Evolutionary conservation across 1,140 invertebrate species (phyloP).

Genomic region (Drosophila fuyamai): DNA sequence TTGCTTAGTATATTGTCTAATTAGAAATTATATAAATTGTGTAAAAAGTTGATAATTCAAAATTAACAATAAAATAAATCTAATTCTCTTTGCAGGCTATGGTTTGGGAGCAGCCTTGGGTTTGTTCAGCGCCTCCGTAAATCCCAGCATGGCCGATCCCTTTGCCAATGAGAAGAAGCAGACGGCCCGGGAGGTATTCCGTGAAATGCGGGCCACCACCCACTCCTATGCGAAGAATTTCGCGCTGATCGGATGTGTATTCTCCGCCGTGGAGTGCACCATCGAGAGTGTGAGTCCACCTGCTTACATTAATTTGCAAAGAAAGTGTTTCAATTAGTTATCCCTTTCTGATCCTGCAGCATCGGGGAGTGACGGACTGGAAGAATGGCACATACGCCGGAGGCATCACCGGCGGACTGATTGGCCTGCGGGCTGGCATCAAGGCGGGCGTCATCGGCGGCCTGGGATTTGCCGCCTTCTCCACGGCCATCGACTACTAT

Average conservation of each 20-base stretch:
- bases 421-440: constrained; percentile 97
- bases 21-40: background rate
- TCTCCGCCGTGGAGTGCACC: constrained; percentile 96
- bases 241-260: constrained; percentile 96
- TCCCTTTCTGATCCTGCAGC: constrained; percentile 85
- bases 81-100: constrained; percentile 89
- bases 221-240: constrained; percentile 98
- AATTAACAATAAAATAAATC: background rate
- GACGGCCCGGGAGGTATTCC: constrained; percentile 92
- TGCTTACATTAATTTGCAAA: background rate
- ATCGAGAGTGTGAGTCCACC: constrained; percentile 91
- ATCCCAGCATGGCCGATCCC: constrained; percentile 91
- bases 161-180: constrained; percentile 91
- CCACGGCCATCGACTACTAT: constrained; percentile 97
- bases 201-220: constrained; percentile 96
- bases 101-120: constrained; percentile 97
- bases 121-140: constrained; percentile 97
- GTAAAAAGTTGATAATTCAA: background rate
- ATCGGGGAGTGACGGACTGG: constrained; percentile 97
- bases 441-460: constrained; percentile 96
- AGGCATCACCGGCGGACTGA: constrained; percentile 96
- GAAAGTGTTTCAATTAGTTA: background rate
- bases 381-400: constrained; percentile 98
- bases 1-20: too few relatives aligned
- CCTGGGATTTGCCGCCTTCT: constrained; percentile 97